Percentiles rank a stretch among this genome's conserved stretches.
Conservation (phyloP, 53 echinoderm and acorn worm genomes). For the Paracentrotus lividus region DNA sequence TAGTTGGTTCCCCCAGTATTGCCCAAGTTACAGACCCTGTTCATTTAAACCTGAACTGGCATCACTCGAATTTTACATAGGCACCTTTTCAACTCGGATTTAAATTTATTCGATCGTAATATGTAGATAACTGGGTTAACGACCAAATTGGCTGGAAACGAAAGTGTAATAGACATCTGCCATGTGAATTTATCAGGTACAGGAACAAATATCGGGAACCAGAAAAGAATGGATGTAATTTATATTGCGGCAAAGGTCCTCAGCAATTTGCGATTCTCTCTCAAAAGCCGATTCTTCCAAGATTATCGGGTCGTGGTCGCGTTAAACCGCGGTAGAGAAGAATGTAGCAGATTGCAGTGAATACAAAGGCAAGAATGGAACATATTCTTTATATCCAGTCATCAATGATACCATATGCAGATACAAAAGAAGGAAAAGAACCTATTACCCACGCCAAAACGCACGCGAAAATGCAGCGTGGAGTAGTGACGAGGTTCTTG, state of each 20-base stretch:
- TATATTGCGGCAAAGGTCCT: not conserved
- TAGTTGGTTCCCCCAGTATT: no score
- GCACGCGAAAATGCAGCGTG: not conserved
- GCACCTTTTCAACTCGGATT: not conserved
- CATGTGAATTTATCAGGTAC: not conserved
- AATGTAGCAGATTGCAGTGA: not conserved
- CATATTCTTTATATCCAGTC: not conserved
- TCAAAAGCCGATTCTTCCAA: not conserved
- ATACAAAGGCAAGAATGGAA: not conserved
- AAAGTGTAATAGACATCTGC: not conserved
- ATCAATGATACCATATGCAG: not conserved
- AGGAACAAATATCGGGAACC: not conserved
- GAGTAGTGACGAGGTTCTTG: not conserved
- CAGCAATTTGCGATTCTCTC: not conserved
- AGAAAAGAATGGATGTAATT: not conserved
- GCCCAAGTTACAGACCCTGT: no score
- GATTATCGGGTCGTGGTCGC: not conserved
- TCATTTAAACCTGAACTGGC: not conserved
- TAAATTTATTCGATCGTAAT: slow-evolving; percentile 6
- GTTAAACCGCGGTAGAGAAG: slow-evolving; percentile 25
- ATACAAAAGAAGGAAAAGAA: not conserved
- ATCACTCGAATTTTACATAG: not conserved
- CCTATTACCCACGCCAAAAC: not conserved
- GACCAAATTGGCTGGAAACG: not conserved
- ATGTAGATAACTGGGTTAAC: not conserved